Evolutionary conservation across 2,113 vertebrate genomes (phyloP), one percentile per base, ranked within the genome.

Genomic region (Bostrychus sinensis): DNA sequence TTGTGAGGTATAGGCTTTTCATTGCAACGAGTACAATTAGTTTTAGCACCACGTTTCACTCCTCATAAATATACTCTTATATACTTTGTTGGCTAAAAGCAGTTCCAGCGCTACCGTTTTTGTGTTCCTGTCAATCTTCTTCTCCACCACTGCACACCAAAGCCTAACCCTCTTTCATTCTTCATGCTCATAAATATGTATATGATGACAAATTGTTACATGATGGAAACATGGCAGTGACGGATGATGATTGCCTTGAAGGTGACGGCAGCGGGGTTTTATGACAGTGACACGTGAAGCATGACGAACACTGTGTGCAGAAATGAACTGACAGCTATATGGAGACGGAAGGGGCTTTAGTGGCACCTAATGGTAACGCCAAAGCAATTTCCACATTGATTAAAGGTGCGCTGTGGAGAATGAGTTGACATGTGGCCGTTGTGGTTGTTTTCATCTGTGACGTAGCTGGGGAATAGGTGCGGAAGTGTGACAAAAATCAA

Each of bases 291-390:
- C 23, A 28, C 46, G 7, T 34, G 53, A 17, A 12, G 53, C n/a
- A 11, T 12, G 53, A 13, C 26, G 16, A 34, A 20, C n/a, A n/a
- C 25, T 11, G 34, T 34, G 17, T 7, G 28, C 3, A 19, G n/a
- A n/a, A 12, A 9, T 23, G 16, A 16, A 63, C n/a, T 7, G 30
- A 48, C 20, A 19, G 28, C 43, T 55, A 20, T 7, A 37, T 50
- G 17, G 48, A 39, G 50, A 30, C 14, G 9, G 12, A 58, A 50
- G 36, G 46, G 34, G 32, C 72, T 61, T 46, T 59, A 66, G 82
- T 72, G 86, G 73, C 88, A 80, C 65, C 91, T 90, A 74, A 66
- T 78, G 89, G 86, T 68, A 2, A 20, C 23, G 7, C 9, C 16
- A 37, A 10, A 7, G 66, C 4, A 20, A 13, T 7, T 11, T 20